phyloP scores from a whole-genome alignment of 2,888 invertebrate genomes.

The Perizoma flavofasciatum region DNA sequence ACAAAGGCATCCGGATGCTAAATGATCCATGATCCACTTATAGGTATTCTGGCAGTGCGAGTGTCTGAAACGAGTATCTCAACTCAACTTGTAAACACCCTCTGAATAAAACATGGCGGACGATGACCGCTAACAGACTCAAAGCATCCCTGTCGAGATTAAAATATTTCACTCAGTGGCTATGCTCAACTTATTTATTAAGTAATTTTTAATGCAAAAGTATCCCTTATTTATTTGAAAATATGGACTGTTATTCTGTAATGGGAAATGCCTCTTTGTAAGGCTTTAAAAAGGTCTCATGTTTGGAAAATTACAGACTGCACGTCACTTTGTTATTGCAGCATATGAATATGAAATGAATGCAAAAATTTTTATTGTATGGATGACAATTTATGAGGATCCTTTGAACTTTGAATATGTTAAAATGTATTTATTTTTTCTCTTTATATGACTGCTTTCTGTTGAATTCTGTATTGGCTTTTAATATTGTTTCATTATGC shows the following conservation, averaged over 20 bases:
- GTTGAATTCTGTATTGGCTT: no score
- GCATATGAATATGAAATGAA: constrained; percentile 27
- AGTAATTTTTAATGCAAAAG: constrained; percentile 52
- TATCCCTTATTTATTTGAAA: constrained; percentile 38
- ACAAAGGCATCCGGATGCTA: neutral
- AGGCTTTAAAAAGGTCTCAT: constrained; percentile 21
- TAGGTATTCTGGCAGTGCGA: constrained; percentile 26
- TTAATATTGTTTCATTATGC: no score
- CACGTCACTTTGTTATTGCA: constrained; percentile 29
- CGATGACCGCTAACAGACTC: constrained; percentile 63
- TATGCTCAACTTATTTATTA: constrained; percentile 75
- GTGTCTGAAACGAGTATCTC: constrained; percentile 43
- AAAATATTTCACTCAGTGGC: constrained; percentile 74
- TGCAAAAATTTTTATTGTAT: constrained; percentile 18
- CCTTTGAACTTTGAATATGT: constrained; percentile 2
- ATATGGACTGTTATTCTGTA: constrained; percentile 43
- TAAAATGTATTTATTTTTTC: neutral
- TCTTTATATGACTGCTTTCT: no score
- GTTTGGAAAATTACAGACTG: constrained; percentile 33
- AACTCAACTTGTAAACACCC: constrained; percentile 59
- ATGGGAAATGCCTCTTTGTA: constrained; percentile 7
- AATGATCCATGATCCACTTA: constrained; percentile 3
- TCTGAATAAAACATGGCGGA: constrained; percentile 65
- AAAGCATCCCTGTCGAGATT: constrained; percentile 72
- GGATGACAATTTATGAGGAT: neutral